These are phyloP conservation scores for Papilio helenus DNA, from an alignment of 1,140 invertebrate species.

Conservation along the genomic window DNA sequence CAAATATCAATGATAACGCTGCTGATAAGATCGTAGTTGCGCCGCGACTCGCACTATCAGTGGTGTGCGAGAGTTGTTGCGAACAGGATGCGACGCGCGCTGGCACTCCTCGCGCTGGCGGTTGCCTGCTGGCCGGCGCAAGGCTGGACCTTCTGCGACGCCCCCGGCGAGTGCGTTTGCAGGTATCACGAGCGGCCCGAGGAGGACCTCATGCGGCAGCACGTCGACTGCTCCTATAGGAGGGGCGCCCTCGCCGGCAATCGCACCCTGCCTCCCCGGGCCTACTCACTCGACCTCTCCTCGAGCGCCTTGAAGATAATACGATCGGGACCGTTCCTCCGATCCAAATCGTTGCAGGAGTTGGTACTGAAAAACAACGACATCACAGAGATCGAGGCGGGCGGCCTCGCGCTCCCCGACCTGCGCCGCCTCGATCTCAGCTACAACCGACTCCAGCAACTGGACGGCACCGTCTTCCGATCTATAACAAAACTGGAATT, in stretches of 20 bases:
- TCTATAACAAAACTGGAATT: slow-evolving; percentile 76
- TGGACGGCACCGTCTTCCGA: slow-evolving; percentile 77
- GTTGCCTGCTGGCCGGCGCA: slow-evolving; percentile 45
- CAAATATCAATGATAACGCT: slow-evolving; percentile 65
- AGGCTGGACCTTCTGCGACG: slow-evolving; percentile 59
- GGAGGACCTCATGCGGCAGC: slow-evolving; percentile 57
- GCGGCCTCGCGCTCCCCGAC: slow-evolving; percentile 67
- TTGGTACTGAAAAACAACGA: slow-evolving; percentile 73
- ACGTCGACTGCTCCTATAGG: slow-evolving; percentile 67
- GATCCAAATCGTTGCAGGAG: slow-evolving; percentile 55
- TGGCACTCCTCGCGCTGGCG: slow-evolving; percentile 51
- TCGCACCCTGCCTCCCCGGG: slow-evolving; percentile 55
- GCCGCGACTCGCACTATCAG: slow-evolving; percentile 39
- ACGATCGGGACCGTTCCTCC: slow-evolving; percentile 50
- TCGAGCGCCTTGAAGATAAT: slow-evolving; percentile 66
- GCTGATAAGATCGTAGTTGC: slow-evolving; percentile 50
- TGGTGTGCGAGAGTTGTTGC: slow-evolving; percentile 42
- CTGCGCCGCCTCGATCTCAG: slow-evolving; percentile 83
- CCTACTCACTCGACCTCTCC: slow-evolving; percentile 70
- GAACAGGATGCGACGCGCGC: slow-evolving; percentile 47
- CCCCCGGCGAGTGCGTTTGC: slow-evolving; percentile 57
- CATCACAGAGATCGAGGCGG: slow-evolving; percentile 68
- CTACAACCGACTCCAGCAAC: slow-evolving; percentile 75
- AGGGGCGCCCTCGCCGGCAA: slow-evolving; percentile 51
- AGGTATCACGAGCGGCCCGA: slow-evolving; percentile 52